Evolutionary conservation across 1,140 invertebrate species (phyloP), one percentile per base, ranked within the genome.

Genomic region (Maniola jurtina): DNA sequence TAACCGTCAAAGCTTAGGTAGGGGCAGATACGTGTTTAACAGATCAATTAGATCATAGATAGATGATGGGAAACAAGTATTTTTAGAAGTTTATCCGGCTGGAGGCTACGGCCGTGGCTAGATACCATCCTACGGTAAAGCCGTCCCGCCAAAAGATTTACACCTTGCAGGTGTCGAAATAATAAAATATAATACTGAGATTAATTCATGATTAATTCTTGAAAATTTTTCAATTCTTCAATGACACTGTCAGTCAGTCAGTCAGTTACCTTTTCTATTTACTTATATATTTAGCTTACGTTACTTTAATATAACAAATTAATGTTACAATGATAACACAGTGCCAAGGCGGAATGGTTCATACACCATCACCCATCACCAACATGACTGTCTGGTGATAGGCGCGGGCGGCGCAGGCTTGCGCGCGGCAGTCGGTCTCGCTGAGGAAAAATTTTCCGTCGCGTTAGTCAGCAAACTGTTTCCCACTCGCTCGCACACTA

Each of bases 401-500:
- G 99, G 99, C 13, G 98, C 98, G 7, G 99, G 98, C 40, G 99
- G 99, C n/a, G 97, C 98, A 14, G 99, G 98, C 13, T 92, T 99
- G 0, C 92, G 98, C 48, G 97, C 98, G 5, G 97, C 98, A 0
- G 98, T 98, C 84, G 98, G 98, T 45, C 91, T 99, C 8, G 97
- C 98, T 0, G 95, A 97, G 73, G 95, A 97, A 80, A 97, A 98
- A 11, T 99, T 99, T 79, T 96, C 95, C 72, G 99, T 98, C 2
- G 99, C 99, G 5, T 96, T 99, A 11, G 94, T 99, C 57, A 98
- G 97, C 35, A 99, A 99, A 92, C 83, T 99, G n/a, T 99, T 99
- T 84, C 99, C 99, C 0, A 99, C 97, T 1, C 91, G 97, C 45
- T 99, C 97, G 10, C 98, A 99, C 84, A 99, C 98, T 0, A 98